Conservation (phyloP, 2,888 invertebrate species). For the Lumbricus terrestris region DNA sequence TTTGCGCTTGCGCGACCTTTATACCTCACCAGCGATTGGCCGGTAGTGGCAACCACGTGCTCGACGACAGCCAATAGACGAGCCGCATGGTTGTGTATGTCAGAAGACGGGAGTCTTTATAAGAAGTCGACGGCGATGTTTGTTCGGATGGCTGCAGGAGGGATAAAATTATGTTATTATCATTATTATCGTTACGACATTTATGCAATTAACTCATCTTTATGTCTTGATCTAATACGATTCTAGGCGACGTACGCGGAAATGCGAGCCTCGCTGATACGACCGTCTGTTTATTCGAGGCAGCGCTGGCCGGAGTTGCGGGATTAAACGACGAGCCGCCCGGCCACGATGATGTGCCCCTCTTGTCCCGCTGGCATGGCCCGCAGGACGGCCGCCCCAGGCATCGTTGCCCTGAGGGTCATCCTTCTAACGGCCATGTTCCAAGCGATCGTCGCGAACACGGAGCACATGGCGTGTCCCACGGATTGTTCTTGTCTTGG, state of each 20-base stretch:
- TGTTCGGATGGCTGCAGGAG: background rate
- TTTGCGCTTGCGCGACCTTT: constrained; percentile 3
- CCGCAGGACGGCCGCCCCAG: background rate
- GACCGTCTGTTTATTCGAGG: background rate
- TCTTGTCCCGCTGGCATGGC: background rate
- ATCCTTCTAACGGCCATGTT: background rate
- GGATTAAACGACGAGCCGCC: background rate
- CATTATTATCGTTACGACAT: background rate
- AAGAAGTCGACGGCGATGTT: background rate
- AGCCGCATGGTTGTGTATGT: background rate
- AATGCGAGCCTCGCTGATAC: background rate
- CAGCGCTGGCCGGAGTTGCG: background rate
- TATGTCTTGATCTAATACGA: background rate
- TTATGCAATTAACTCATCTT: background rate
- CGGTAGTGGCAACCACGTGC: background rate
- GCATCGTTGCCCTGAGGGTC: background rate
- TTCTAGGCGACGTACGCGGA: background rate
- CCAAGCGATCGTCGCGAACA: background rate
- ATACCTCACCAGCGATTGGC: background rate
- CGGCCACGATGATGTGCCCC: background rate
- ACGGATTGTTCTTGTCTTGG: constrained; percentile 73
- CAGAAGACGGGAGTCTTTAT: background rate
- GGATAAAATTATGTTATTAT: background rate
- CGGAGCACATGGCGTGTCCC: constrained; percentile 63
- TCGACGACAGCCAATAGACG: background rate